These are phyloP conservation scores for Pammene fasciana DNA, from an alignment of 2,888 invertebrate genomes.

Conservation along the genomic window DNA sequence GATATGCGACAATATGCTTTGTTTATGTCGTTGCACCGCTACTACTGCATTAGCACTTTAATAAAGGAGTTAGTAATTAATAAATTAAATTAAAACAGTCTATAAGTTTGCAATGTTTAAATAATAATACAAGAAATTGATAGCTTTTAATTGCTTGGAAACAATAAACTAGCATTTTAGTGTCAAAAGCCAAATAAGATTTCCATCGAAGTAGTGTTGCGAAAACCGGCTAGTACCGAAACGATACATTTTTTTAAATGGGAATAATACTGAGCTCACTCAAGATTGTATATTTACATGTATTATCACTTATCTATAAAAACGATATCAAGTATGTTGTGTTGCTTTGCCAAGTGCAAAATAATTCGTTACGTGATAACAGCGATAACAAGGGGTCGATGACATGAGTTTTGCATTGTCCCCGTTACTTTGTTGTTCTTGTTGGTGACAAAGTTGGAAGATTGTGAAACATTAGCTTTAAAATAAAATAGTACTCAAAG, in stretches of 20 bases:
- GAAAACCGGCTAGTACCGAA: conserved; percentile 22
- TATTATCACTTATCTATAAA: conserved; percentile 32
- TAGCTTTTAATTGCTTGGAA: too few relatives aligned
- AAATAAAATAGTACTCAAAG: too few relatives aligned
- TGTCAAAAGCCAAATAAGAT: neutral
- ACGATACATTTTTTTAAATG: too few relatives aligned
- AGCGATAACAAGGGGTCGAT: conserved; percentile 57
- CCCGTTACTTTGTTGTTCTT: conserved; percentile 28
- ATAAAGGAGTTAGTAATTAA: too few relatives aligned
- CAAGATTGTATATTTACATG: conserved; percentile 36
- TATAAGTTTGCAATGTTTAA: too few relatives aligned
- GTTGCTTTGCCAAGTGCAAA: conserved; percentile 62
- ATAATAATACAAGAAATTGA: too few relatives aligned
- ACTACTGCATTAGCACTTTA: too few relatives aligned
- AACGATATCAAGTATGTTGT: conserved; percentile 19
- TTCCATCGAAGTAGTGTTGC: neutral
- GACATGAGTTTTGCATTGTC: conserved; percentile 49
- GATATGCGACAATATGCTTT: too few relatives aligned
- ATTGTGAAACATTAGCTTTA: conserved; percentile 11
- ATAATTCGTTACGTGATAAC: conserved; percentile 54
- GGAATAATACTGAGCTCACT: conserved; percentile 11
- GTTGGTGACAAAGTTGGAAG: conserved; percentile 8
- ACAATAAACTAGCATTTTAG: neutral
- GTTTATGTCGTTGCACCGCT: too few relatives aligned
- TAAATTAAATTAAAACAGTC: too few relatives aligned